Conservation (phyloP, 1,140 invertebrate species). For the Campoletis sonorensis region DNA sequence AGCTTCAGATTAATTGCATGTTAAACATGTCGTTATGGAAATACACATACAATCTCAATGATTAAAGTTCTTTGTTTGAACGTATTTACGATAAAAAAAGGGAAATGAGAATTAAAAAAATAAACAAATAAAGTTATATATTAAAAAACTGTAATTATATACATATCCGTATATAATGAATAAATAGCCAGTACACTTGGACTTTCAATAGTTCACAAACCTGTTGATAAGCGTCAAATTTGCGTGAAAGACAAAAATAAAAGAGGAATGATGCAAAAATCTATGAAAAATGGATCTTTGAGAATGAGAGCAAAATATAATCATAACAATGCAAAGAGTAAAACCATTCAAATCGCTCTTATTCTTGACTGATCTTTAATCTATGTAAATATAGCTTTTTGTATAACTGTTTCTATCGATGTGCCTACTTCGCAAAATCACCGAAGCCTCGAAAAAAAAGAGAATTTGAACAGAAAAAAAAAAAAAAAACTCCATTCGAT, state of each 20-base stretch:
- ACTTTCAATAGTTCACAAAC: constrained; percentile 46
- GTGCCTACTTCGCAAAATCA: constrained; percentile 45
- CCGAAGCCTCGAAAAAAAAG: constrained; percentile 35
- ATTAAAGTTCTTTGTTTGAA: constrained; percentile 65
- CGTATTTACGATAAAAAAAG: constrained; percentile 40
- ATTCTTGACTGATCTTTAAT: constrained; percentile 13
- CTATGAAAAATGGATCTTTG: neutral
- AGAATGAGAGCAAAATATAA: neutral
- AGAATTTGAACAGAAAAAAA: neutral
- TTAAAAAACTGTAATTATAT: constrained; percentile 60
- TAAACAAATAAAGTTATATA: constrained; percentile 44
- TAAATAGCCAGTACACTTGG: constrained; percentile 58
- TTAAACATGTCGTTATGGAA: constrained; percentile 75
- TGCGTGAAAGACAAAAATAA: neutral
- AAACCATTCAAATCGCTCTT: neutral
- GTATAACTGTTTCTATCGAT: constrained; percentile 46
- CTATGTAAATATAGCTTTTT: constrained; percentile 38
- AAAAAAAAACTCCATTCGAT: constrained; percentile 12
- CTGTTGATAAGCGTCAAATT: constrained; percentile 22
- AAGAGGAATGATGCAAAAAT: constrained; percentile 5
- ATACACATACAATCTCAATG: constrained; percentile 59
- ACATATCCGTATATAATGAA: constrained; percentile 64
- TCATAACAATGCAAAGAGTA: constrained; percentile 19
- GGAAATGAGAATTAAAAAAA: constrained; percentile 7
- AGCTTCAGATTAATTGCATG: constrained; percentile 76